phyloP scores from a whole-genome alignment of 2,888 invertebrate genomes.

The Mesoligia furuncula region DNA sequence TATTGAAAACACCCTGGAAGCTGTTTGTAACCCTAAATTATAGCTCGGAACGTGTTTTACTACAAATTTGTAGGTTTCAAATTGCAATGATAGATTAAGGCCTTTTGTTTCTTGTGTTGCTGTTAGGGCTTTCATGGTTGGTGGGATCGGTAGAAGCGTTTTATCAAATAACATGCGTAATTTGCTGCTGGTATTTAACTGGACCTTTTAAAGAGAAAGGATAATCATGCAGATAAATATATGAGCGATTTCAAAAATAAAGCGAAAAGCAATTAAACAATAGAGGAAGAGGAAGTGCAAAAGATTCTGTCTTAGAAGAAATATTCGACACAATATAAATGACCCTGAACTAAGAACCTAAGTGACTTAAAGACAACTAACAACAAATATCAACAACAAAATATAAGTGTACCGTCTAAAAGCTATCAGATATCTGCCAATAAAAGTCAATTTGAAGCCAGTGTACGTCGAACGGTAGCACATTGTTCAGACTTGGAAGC shows the following conservation, averaged over 20 bases:
- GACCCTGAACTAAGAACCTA: conserved; percentile 12
- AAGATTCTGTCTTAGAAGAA: not conserved
- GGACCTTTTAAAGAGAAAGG: conserved; percentile 3
- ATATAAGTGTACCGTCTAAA: conserved; percentile 66
- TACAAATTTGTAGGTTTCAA: conserved; percentile 47
- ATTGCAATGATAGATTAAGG: conserved; percentile 55
- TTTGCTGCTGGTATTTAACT: not conserved
- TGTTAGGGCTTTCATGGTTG: not conserved
- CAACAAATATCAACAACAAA: conserved; percentile 67
- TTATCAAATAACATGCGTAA: conserved; percentile 2
- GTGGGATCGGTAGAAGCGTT: conserved; percentile 1
- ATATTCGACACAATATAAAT: conserved; percentile 27
- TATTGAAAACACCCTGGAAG: conserved; percentile 62
- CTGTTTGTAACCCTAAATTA: conserved; percentile 62
- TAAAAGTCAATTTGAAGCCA: conserved; percentile 69
- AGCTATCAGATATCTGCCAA: conserved; percentile 68
- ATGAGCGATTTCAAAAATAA: accelerated
- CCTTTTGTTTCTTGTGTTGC: conserved; percentile 41
- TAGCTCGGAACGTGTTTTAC: conserved; percentile 53
- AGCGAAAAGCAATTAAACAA: no score
- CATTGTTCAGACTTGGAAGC: conserved; percentile 66
- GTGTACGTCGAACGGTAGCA: conserved; percentile 64
- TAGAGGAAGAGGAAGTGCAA: conserved; percentile 4
- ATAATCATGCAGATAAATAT: not conserved
- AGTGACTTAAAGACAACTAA: conserved; percentile 55